Conservation (phyloP, 2,888 invertebrate species). For the Bruchidius siliquastri region DNA sequence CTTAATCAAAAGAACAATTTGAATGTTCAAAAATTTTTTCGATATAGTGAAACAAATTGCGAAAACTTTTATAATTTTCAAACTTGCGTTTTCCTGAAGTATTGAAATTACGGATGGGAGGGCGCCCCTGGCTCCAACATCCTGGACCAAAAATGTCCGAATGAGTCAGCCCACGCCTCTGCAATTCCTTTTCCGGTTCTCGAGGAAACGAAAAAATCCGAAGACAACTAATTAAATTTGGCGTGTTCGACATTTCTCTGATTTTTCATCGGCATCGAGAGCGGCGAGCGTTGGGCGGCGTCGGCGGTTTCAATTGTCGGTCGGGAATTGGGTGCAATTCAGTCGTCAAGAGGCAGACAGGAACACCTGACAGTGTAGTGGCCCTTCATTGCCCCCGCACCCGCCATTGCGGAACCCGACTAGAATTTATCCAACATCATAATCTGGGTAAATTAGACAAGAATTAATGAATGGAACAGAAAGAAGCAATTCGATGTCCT, state of each 20-base stretch:
- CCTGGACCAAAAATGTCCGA: no score
- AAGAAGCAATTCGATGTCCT: no score
- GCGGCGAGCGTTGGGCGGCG: background rate
- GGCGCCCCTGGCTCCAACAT: no score
- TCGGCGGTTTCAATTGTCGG: background rate
- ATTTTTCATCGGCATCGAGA: background rate
- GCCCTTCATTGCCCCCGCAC: conserved; percentile 41
- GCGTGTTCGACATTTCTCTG: background rate
- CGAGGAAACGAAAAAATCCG: background rate
- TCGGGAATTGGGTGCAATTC: conserved; percentile 43
- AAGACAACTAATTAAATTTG: background rate
- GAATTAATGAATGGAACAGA: no score
- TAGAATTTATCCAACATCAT: conserved; percentile 37
- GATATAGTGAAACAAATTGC: no score
- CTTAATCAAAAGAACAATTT: no score
- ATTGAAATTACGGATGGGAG: no score
- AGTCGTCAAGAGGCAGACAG: conserved; percentile 47
- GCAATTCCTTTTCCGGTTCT: background rate
- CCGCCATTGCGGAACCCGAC: conserved; percentile 29
- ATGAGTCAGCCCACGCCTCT: background rate
- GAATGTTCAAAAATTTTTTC: no score
- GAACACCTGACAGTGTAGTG: conserved; percentile 49
- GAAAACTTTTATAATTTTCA: no score
- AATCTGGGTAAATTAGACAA: background rate
- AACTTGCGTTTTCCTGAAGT: no score